Evolutionary conservation across 2,888 invertebrate species (phyloP), one percentile per base, ranked within the genome.

Genomic region (Eumacrocentrus americanus): DNA sequence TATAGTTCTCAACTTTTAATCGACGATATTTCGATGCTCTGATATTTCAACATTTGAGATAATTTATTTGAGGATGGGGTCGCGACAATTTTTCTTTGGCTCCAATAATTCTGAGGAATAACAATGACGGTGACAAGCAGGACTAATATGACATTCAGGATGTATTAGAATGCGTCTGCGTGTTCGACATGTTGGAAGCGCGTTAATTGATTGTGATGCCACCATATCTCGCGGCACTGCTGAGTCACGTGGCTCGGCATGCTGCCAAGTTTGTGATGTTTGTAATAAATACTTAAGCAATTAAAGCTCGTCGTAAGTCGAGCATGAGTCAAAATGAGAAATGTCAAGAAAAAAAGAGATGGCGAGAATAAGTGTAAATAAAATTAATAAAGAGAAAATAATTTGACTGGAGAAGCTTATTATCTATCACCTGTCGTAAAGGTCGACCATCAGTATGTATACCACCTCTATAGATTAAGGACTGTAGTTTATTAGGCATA

Each of bases 181-280:
- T 65, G 62, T 68, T 63, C 66, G 68, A 71, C 72, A 69, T 73
- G 74, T 72, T 72, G 71, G 72, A 71, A 65, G 61, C 66, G 76
- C 77, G 78, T 79, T 76, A 77, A 80, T 78, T 78, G 75, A 80
- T 79, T 88, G 89, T 89, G 89, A 89, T 89, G 87, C 87, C 88
- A 89, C 87, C 89, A 89, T 89, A 89, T 89, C 89, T 87, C 85
- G 86, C 86, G 86, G 86, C 85, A 77, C 70, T 73, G 79, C 79
- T 76, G 79, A 78, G 79, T 77, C 78, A 76, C 70, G 75, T 71
- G 76, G 74, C 80, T 80, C 80, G 77, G 80, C 76, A 72, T 72
- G 74, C 75, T 74, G 79, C 80, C 77, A 80, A 79, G 78, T 80
- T 79, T 80, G 80, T 80, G 80, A 81, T 81, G 80, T 81, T 60